Evolutionary conservation across 2,113 vertebrate species (phyloP).

Genomic region (Balaeniceps rex): DNA sequence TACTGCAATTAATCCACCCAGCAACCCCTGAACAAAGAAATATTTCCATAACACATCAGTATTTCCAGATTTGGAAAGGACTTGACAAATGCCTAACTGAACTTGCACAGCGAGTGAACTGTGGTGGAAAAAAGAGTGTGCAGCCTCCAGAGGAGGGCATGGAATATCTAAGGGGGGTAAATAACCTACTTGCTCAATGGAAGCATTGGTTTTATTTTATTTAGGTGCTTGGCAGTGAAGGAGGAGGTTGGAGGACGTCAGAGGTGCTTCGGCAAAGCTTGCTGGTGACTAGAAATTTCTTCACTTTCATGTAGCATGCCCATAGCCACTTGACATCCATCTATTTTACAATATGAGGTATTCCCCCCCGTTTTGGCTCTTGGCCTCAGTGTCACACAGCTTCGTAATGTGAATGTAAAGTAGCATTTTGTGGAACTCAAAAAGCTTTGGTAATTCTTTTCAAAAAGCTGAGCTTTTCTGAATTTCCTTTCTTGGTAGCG

Average conservation of each 20-base stretch:
- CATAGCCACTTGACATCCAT: not conserved
- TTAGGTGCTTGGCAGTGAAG: not conserved
- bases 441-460: not conserved
- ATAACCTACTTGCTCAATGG: not conserved
- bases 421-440: not conserved
- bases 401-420: not conserved
- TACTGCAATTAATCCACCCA: not conserved
- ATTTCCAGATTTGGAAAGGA: slow-evolving; percentile 33
- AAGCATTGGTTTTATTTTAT: not conserved
- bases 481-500: not conserved
- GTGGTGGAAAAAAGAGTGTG: not conserved
- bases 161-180: not conserved
- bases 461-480: not conserved
- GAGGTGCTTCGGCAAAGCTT: not conserved
- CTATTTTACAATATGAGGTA: not conserved
- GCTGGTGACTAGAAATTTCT: not conserved
- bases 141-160: not conserved
- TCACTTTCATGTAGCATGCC: not conserved
- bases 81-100: slow-evolving; percentile 1
- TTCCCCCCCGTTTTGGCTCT: not conserved
- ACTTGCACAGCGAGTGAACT: not conserved
- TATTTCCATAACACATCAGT: not conserved
- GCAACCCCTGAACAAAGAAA: not conserved
- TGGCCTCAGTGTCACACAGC: not conserved
- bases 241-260: not conserved